Conservation (phyloP, 1,140 invertebrate species). For the Agraylea sexmaculata region DNA sequence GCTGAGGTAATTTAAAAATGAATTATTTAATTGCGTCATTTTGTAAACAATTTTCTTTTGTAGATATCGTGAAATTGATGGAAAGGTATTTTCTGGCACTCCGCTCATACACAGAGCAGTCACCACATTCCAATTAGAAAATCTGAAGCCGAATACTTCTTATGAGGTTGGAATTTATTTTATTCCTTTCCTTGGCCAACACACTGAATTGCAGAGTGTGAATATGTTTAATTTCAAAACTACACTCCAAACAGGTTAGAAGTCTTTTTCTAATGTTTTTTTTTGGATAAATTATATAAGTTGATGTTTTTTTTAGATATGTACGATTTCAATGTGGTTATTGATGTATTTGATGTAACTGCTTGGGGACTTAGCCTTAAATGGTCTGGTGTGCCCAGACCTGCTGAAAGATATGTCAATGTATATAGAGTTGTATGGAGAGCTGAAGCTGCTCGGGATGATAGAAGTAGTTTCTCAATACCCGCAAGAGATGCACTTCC, state of each 20-base stretch:
- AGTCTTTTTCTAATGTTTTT: slow-evolving; percentile 7
- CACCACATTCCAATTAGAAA: slow-evolving; percentile 57
- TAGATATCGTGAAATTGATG: slow-evolving; percentile 54
- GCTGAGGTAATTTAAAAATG: slow-evolving; percentile 30
- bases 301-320: slow-evolving; percentile 41
- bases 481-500: slow-evolving; percentile 67
- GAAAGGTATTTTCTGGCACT: slow-evolving; percentile 60
- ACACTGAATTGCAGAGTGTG: slow-evolving; percentile 56
- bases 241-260: slow-evolving; percentile 28
- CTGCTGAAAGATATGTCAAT: slow-evolving; percentile 82
- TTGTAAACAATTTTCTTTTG: not conserved
- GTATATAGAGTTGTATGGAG: slow-evolving; percentile 79
- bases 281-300: slow-evolving; percentile 4
- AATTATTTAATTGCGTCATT: not conserved
- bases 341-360: slow-evolving; percentile 63
- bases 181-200: slow-evolving; percentile 61
- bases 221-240: slow-evolving; percentile 54
- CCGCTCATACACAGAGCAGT: slow-evolving; percentile 65
- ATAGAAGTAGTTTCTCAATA: slow-evolving; percentile 71
- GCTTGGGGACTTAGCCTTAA: slow-evolving; percentile 61
- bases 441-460: slow-evolving; percentile 58
- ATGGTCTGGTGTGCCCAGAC: slow-evolving; percentile 74
- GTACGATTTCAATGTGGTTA: slow-evolving; percentile 66
- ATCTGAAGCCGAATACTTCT: slow-evolving; percentile 54
- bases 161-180: slow-evolving; percentile 70